A percentile compares a stretch with the other conserved stretches of the same genome.
Evolutionary conservation across 1,140 invertebrate species (phyloP).

Genomic region (Procambarus clarkii): DNA sequence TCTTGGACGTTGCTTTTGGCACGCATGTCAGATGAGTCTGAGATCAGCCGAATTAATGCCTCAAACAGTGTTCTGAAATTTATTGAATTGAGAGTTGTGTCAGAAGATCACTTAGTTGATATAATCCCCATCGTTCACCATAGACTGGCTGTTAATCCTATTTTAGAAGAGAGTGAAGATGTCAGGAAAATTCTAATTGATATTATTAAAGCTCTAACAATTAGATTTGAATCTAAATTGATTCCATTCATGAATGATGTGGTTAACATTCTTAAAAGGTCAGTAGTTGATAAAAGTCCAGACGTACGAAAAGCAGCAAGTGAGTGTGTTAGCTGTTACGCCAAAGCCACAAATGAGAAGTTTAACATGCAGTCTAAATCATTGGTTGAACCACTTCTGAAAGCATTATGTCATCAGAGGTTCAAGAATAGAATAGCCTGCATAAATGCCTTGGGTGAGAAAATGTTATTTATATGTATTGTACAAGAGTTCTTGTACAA

Average conservation of each 20-base stretch:
- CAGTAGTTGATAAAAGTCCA: conserved; percentile 34
- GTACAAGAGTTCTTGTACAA: too few species aligned
- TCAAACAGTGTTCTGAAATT: conserved; percentile 39
- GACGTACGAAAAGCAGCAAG: conserved; percentile 41
- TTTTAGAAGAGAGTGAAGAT: conserved; percentile 50
- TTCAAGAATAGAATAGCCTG: conserved; percentile 57
- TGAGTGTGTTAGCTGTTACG: conserved; percentile 42
- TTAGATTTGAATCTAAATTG: conserved; percentile 33
- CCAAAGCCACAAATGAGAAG: conserved; percentile 27
- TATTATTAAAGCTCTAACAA: conserved; percentile 7
- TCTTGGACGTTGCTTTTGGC: conserved; percentile 23
- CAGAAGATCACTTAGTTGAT: conserved; percentile 22
- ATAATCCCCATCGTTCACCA: conserved; percentile 49
- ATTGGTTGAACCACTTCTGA: conserved; percentile 39
- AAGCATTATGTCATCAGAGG: conserved; percentile 39
- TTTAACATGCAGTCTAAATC: conserved; percentile 57
- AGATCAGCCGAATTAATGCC: conserved; percentile 40
- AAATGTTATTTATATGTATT: neutral
- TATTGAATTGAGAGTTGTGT: neutral
- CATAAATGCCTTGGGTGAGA: conserved; percentile 47
- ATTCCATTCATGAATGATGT: conserved; percentile 55
- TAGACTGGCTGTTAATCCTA: conserved; percentile 30
- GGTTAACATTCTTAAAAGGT: conserved; percentile 38
- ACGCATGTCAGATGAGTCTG: conserved; percentile 28
- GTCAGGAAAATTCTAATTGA: conserved; percentile 32